phyloP scores from a whole-genome alignment of 1,140 invertebrate genomes.

The Papilio glaucus region DNA sequence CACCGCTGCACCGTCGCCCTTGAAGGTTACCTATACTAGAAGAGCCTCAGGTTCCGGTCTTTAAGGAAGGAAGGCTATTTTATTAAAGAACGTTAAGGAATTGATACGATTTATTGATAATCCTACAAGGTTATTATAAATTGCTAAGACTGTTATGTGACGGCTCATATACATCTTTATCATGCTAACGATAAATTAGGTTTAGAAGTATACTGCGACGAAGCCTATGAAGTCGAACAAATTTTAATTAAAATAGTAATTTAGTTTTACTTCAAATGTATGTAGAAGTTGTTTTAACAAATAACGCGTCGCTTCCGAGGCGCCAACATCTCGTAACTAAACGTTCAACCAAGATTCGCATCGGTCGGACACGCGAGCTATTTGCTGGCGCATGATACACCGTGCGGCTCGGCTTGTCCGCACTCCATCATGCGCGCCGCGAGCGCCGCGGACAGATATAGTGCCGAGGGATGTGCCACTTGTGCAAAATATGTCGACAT shows the following conservation, averaged over 20 bases:
- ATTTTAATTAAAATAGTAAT: background rate
- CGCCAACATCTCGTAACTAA: conserved; percentile 16
- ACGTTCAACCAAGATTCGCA: conserved; percentile 35
- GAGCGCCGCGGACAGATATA: conserved; percentile 50
- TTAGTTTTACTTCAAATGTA: background rate
- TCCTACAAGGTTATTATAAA: too few relatives aligned
- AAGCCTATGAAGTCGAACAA: background rate
- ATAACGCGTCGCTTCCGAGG: conserved; percentile 10
- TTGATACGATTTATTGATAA: too few relatives aligned
- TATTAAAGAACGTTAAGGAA: too few relatives aligned
- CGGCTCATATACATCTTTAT: too few relatives aligned
- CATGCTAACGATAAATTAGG: too few relatives aligned
- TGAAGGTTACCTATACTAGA: too few relatives aligned
- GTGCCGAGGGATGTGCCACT: conserved; percentile 41
- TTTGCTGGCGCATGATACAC: conserved; percentile 47
- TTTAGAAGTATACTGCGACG: too few relatives aligned
- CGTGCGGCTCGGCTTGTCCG: conserved; percentile 48
- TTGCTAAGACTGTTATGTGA: too few relatives aligned
- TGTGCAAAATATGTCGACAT: conserved; percentile 45
- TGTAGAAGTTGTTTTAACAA: conserved; percentile 20
- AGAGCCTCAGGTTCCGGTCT: too few relatives aligned
- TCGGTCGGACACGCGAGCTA: conserved; percentile 49
- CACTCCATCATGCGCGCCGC: conserved; percentile 59
- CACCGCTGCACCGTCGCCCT: too few relatives aligned
- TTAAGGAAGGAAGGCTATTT: too few relatives aligned